Evolutionary conservation across 2,113 vertebrate species (phyloP).

Genomic region (Channa argus): DNA sequence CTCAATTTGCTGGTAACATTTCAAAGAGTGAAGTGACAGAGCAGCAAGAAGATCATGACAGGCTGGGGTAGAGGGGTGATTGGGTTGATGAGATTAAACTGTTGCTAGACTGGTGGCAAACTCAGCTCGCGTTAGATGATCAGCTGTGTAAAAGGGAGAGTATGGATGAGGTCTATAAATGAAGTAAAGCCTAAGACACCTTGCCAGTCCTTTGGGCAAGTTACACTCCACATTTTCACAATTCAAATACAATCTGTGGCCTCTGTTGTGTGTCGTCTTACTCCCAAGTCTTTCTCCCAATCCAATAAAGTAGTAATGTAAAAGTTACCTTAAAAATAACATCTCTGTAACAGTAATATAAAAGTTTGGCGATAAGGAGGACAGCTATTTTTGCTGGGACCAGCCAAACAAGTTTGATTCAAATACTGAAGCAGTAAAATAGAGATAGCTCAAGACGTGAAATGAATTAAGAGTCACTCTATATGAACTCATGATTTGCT

Average conservation of each 20-base stretch:
- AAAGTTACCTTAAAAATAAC: slow-evolving; percentile 63
- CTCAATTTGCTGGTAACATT: slow-evolving; percentile 64
- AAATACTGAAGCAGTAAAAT: slow-evolving; percentile 34
- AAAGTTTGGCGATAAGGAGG: slow-evolving; percentile 67
- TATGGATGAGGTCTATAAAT: neutral
- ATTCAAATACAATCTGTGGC: neutral
- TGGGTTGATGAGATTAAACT: slow-evolving; percentile 6
- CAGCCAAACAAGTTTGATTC: slow-evolving; percentile 75
- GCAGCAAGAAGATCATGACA: slow-evolving; percentile 23
- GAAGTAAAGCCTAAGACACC: slow-evolving; percentile 1
- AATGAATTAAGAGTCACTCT: slow-evolving; percentile 9
- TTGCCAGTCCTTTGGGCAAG: neutral
- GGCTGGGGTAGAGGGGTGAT: neutral
- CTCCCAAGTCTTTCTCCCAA: neutral
- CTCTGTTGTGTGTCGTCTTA: neutral
- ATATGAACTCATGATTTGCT: slow-evolving; percentile 28
- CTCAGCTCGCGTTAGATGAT: neutral
- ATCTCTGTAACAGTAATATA: slow-evolving; percentile 53
- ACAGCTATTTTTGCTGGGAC: slow-evolving; percentile 67
- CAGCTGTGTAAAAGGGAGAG: neutral
- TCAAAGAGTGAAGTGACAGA: slow-evolving; percentile 26
- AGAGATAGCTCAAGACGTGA: slow-evolving; percentile 41
- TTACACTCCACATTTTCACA: slow-evolving; percentile 12
- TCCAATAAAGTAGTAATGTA: slow-evolving; percentile 41
- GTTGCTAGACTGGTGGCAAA: neutral